These are phyloP conservation scores for Orcinus orca DNA, from an alignment of 2,113 vertebrate genomes.

Conservation along the genomic window DNA sequence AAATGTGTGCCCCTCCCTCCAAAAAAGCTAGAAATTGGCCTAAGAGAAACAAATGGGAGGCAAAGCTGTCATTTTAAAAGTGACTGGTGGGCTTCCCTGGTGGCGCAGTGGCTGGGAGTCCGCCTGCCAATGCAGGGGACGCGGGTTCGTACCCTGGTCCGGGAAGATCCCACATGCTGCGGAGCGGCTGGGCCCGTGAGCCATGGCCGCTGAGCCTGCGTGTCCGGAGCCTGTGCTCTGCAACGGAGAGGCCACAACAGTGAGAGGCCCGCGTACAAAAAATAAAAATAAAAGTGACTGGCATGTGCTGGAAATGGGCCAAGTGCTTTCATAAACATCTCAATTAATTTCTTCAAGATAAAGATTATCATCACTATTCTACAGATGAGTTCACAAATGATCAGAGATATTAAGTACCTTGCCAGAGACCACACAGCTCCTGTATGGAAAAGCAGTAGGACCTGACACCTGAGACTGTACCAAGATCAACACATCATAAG, in stretches of 20 bases:
- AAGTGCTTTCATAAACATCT: not conserved
- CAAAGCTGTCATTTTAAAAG: not conserved
- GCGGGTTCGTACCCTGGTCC: too few species aligned
- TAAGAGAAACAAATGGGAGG: not conserved
- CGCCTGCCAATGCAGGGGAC: too few species aligned
- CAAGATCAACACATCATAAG: not conserved
- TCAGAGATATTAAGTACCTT: not conserved
- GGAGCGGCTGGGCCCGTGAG: too few species aligned
- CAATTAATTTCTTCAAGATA: not conserved
- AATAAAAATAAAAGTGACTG: not conserved
- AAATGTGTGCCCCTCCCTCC: not conserved
- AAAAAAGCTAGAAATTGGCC: not conserved
- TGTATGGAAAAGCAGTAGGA: not conserved
- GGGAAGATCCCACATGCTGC: too few species aligned
- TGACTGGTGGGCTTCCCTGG: too few species aligned
- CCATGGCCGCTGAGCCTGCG: too few species aligned
- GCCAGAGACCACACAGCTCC: not conserved
- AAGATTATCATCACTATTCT: not conserved
- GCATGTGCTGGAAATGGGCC: not conserved
- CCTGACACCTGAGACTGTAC: not conserved
- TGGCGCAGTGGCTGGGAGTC: too few species aligned
- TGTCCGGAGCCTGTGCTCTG: too few species aligned
- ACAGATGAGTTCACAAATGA: not conserved
- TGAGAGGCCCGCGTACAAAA: too few species aligned
- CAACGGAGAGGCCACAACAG: too few species aligned